Evolutionary conservation across 2,797 vertebrate genomes (phyloP).

Genomic region (Poeciliopsis gracilis): DNA sequence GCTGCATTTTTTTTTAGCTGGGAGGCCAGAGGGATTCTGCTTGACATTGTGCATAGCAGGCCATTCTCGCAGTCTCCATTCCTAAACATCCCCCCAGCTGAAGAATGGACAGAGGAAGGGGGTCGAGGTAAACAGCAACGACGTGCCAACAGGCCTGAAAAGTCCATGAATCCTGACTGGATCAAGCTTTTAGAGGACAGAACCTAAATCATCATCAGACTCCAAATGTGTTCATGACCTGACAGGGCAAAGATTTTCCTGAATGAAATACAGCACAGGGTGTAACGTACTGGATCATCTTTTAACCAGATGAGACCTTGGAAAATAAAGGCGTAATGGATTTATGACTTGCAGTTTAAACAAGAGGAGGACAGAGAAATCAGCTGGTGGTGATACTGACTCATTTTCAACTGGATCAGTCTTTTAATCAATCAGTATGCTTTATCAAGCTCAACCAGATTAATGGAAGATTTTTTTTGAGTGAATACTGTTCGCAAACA

Average conservation of each 20-base stretch:
- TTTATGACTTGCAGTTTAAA: background rate
- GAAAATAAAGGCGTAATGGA: background rate
- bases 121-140: background rate
- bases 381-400: too few species aligned
- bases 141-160: background rate
- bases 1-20: background rate
- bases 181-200: slow-evolving; percentile 1
- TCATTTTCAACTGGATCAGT: background rate
- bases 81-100: background rate
- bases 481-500: background rate
- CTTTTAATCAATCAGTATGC: background rate
- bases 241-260: background rate
- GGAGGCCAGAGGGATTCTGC: background rate
- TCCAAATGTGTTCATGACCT: background rate
- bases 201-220: slow-evolving; percentile 3
- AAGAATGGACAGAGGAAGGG: background rate
- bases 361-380: background rate
- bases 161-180: background rate
- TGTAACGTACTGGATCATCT: background rate
- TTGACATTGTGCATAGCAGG: background rate
- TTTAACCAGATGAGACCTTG: background rate
- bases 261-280: background rate
- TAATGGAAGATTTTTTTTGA: background rate
- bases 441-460: background rate
- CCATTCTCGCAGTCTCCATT: slow-evolving; percentile 3